These are phyloP conservation scores for Aelia acuminata DNA, from an alignment of 2,888 invertebrate species.

Conservation along the genomic window DNA sequence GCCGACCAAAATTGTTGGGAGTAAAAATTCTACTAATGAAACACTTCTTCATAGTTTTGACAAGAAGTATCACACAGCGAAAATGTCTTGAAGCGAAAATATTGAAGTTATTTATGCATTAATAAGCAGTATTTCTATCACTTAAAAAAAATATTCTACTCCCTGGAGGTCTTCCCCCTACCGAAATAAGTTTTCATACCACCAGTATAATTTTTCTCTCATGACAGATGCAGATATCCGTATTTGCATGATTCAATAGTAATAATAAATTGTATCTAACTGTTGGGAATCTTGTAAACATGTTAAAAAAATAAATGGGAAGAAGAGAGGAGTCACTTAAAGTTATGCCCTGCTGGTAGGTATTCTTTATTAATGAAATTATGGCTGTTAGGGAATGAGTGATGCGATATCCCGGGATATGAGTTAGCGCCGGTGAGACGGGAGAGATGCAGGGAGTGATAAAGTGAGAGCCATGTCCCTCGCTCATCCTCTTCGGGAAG, in stretches of 20 bases:
- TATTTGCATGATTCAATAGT: conserved; percentile 48
- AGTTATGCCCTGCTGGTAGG: conserved; percentile 24
- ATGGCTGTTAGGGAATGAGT: neutral
- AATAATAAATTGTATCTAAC: conserved; percentile 27
- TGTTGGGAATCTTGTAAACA: conserved; percentile 40
- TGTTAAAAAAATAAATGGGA: neutral
- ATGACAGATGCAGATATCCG: neutral
- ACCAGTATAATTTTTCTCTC: neutral
- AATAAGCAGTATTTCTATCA: conserved; percentile 29
- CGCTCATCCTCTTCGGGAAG: conserved; percentile 31
- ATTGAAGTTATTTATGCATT: neutral
- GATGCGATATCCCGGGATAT: conserved; percentile 15
- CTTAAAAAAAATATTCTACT: neutral
- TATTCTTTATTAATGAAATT: conserved; percentile 30
- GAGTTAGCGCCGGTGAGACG: neutral
- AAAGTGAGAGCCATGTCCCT: neutral
- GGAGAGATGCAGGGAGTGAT: conserved; percentile 10
- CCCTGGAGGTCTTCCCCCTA: neutral
- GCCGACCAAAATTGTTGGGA: too few species aligned
- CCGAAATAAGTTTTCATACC: conserved; percentile 15
- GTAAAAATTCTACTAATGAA: too few species aligned
- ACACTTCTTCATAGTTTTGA: neutral
- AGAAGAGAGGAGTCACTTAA: conserved; percentile 31
- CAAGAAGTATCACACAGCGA: neutral
- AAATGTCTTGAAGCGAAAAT: neutral